phyloP scores from a whole-genome alignment of 2,888 invertebrate species.

The Flabesymbios commensalis region DNA sequence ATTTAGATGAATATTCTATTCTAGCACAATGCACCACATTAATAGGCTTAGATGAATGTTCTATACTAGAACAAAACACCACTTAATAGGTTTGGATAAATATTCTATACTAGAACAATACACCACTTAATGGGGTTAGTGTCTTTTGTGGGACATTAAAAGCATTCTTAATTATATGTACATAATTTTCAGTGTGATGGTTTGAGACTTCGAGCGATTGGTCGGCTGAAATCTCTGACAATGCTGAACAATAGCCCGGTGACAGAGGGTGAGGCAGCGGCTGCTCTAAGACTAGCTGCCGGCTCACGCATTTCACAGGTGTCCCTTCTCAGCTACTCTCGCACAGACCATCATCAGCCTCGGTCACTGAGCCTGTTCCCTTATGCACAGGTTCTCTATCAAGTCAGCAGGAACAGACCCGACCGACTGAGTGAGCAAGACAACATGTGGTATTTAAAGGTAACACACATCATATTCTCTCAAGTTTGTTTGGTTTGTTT shows the following conservation, averaged over 20 bases:
- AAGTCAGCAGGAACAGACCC: constrained; percentile 47
- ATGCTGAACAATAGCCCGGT: constrained; percentile 49
- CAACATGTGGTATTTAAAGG: constrained; percentile 52
- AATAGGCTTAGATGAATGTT: too few species aligned
- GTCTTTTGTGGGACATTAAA: too few species aligned
- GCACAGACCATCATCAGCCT: constrained; percentile 47
- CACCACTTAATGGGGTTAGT: too few species aligned
- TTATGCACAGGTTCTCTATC: constrained; percentile 39
- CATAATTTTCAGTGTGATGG: constrained; percentile 46
- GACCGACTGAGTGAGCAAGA: constrained; percentile 50
- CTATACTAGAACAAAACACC: too few species aligned
- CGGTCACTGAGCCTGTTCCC: constrained; percentile 46
- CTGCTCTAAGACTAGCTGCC: constrained; percentile 52
- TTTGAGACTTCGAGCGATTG: constrained; percentile 52
- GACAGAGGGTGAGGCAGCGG: constrained; percentile 51
- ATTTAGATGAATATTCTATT: too few species aligned
- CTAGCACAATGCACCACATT: too few species aligned
- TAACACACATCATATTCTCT: constrained; percentile 17
- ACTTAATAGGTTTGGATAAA: too few species aligned
- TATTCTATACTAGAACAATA: too few species aligned
- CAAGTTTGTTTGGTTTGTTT: too few species aligned
- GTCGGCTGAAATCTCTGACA: constrained; percentile 53
- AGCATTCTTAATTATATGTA: too few species aligned
- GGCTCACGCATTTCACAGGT: constrained; percentile 55
- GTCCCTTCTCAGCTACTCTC: constrained; percentile 49